Evolutionary conservation across 2,888 invertebrate genomes (phyloP), one percentile per base, ranked within the genome.

Genomic region (Invenusta paracnida): DNA sequence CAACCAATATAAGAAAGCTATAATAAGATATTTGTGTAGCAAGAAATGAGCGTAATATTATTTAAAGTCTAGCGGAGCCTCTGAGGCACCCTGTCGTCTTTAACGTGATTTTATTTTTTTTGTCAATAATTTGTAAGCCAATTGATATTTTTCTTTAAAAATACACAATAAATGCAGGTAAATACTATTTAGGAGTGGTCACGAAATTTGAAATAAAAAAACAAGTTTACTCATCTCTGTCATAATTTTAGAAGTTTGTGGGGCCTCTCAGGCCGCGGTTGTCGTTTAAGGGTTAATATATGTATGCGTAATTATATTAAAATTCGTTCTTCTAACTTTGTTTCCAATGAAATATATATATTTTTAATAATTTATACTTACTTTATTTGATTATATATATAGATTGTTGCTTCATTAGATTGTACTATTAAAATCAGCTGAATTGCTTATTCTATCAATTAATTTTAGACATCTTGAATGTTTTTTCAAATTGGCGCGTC

Each of bases 141-240:
- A 73, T 73, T 73, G 11, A 73, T 73, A 73, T 73, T 73, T 73
- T 73, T 73, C 17, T 73, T 73, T 5, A 73, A 73, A 73, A 73
- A 73, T 73, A 13, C 73, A 73, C 27, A 73, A 73, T 73, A 73
- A 73, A 73, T 73, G 73, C 23, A n/a, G 25, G 17, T 23, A 73
- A 25, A 73, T 23, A 73, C 17, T 73, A 23, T 73, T 73, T 73
- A 48, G 48, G 48, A 48, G 48, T 48, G 5, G 48, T 48, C 48
- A 5, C 48, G 48, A 48, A 48, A 48, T 48, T 73, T 73, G 27
- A 73, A 73, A 23, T 73, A 2, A n/a, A 25, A 73, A 73, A 73
- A 73, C 2, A 73, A 73, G 73, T 73, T 2, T 25, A 73, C 73
- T 25, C 73, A 73, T 73, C 27, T 73, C 17, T 48, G 17, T 48